These are phyloP conservation scores for Oreortyx pictus DNA, from an alignment of 2,797 vertebrate species.

Conservation along the genomic window DNA sequence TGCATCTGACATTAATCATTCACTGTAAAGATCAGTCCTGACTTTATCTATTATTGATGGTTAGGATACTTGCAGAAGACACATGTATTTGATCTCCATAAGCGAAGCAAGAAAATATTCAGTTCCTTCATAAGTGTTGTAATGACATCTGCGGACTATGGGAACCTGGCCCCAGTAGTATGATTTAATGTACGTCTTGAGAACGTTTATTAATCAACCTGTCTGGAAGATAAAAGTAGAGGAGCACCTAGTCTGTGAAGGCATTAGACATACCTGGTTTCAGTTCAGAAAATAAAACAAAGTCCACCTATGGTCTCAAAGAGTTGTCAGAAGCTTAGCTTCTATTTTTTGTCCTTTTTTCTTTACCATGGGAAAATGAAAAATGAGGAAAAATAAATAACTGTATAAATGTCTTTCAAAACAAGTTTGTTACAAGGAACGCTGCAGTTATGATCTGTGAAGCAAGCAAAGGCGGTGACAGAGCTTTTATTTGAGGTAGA, in stretches of 20 bases:
- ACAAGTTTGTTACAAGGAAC: not conserved
- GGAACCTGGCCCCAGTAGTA: fast-evolving
- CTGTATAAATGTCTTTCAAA: not conserved
- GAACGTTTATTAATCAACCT: not conserved
- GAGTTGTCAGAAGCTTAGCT: not conserved
- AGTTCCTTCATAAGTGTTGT: not conserved
- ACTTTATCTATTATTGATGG: fast-evolving
- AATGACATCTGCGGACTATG: not conserved
- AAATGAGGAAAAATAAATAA: not conserved
- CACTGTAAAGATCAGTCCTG: fast-evolving
- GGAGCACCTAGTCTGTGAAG: not conserved
- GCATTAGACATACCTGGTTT: not conserved
- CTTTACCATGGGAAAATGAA: not conserved
- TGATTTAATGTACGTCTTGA: not conserved
- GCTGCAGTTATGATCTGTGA: too few species aligned
- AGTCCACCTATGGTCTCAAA: not conserved
- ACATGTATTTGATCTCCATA: not conserved
- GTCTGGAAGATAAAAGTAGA: not conserved
- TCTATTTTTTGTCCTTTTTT: not conserved
- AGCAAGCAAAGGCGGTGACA: too few species aligned
- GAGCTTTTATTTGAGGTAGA: too few species aligned
- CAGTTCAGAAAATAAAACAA: not conserved
- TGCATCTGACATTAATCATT: not conserved
- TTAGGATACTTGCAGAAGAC: not conserved
- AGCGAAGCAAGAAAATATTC: not conserved